phyloP scores from a whole-genome alignment of 2,888 invertebrate genomes.

The Eupeodes latifasciatus region DNA sequence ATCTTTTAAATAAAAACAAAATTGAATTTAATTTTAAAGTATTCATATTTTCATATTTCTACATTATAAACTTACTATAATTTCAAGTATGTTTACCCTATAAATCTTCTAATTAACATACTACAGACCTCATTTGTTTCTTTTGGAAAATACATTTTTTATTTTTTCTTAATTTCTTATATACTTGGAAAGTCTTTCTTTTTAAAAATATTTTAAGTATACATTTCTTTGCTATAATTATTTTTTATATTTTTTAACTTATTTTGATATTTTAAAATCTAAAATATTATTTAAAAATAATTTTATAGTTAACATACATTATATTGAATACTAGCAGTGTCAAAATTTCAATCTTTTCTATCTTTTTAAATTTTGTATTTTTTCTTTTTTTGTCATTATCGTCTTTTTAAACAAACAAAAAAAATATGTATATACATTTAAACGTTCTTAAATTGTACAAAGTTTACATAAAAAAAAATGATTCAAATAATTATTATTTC shows the following conservation, averaged over 20 bases:
- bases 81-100: not conserved
- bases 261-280: slow-evolving; percentile 9
- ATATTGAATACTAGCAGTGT: slow-evolving; percentile 73
- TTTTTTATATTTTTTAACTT: slow-evolving; percentile 1
- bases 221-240: slow-evolving; percentile 1
- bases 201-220: slow-evolving; percentile 25
- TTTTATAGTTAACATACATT: slow-evolving; percentile 54
- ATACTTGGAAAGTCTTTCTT: slow-evolving; percentile 26
- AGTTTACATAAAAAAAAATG: not conserved
- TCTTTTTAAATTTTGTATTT: slow-evolving; percentile 23
- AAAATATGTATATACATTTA: not conserved
- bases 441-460: slow-evolving; percentile 1
- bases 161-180: not conserved
- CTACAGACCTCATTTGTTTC: not conserved
- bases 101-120: not conserved
- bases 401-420: slow-evolving; percentile 26
- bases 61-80: not conserved
- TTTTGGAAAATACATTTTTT: slow-evolving; percentile 9
- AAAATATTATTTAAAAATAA: slow-evolving; percentile 52
- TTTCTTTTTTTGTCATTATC: slow-evolving; percentile 25
- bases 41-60: not conserved
- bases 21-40: not conserved
- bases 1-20: not conserved
- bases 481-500: slow-evolving; percentile 27
- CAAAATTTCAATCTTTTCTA: slow-evolving; percentile 46